These are phyloP conservation scores for Prorops nasuta DNA, from an alignment of 1,140 invertebrate species.

Conservation along the genomic window DNA sequence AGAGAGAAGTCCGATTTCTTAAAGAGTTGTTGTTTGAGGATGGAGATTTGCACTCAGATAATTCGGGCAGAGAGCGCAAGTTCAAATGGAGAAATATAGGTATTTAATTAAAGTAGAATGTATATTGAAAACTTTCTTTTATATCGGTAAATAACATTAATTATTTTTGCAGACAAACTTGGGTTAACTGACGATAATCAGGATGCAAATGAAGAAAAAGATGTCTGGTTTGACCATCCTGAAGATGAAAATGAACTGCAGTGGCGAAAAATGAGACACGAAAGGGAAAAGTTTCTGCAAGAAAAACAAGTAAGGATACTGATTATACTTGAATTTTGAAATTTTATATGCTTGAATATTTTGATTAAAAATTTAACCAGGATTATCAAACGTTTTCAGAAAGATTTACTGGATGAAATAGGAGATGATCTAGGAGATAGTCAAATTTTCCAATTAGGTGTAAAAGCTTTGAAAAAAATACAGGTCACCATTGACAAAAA, in stretches of 20 bases:
- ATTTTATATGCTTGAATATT: constrained; percentile 6
- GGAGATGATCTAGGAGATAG: constrained; percentile 40
- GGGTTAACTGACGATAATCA: constrained; percentile 34
- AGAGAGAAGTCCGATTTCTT: constrained; percentile 71
- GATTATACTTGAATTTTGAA: neutral
- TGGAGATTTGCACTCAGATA: constrained; percentile 77
- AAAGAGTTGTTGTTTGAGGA: constrained; percentile 84
- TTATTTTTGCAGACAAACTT: constrained; percentile 35
- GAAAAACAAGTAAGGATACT: constrained; percentile 47
- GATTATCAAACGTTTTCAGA: constrained; percentile 34
- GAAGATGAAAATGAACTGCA: constrained; percentile 68
- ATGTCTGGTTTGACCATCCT: constrained; percentile 54
- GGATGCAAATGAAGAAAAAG: constrained; percentile 46
- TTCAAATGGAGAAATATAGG: constrained; percentile 81
- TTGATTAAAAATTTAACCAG: constrained; percentile 11
- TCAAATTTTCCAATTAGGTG: constrained; percentile 42
- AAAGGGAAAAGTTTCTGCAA: constrained; percentile 67
- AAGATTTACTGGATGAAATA: constrained; percentile 20
- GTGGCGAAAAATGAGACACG: constrained; percentile 66
- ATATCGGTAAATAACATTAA: neutral
- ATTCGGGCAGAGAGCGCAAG: constrained; percentile 68
- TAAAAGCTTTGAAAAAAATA: constrained; percentile 38
- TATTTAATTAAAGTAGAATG: constrained; percentile 43
- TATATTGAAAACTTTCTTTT: constrained; percentile 14
- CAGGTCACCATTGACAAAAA: constrained; percentile 4